phyloP scores from a whole-genome alignment of 2,888 invertebrate species.

The Eupithecia abbreviata region DNA sequence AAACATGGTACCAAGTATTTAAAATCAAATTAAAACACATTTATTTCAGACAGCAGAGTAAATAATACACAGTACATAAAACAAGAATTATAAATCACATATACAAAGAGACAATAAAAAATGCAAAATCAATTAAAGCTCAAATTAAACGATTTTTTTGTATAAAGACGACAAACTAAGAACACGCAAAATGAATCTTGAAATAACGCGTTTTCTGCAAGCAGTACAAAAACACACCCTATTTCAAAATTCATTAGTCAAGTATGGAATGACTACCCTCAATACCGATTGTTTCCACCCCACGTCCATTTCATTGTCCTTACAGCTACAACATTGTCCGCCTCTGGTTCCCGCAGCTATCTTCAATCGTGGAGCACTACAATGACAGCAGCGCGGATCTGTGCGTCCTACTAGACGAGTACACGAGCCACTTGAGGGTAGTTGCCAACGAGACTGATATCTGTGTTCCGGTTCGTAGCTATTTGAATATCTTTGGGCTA shows the following conservation, averaged over 20 bases:
- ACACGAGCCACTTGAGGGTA: conserved; percentile 50
- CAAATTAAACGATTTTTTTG: too few species aligned
- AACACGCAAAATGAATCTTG: too few species aligned
- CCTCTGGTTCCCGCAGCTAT: conserved; percentile 67
- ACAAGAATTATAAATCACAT: too few species aligned
- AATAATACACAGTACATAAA: too few species aligned
- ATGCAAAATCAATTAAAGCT: background rate
- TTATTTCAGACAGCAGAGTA: too few species aligned
- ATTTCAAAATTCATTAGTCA: background rate
- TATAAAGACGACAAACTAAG: too few species aligned
- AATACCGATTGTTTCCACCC: background rate
- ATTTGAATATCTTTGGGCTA: conserved; percentile 25
- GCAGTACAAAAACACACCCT: background rate
- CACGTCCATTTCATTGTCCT: background rate
- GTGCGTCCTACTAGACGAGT: conserved; percentile 56
- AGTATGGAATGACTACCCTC: background rate
- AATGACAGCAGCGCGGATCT: conserved; percentile 51
- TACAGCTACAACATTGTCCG: conserved; percentile 58
- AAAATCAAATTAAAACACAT: background rate
- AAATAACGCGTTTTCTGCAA: too few species aligned
- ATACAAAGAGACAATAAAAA: too few species aligned
- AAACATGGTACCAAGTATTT: background rate
- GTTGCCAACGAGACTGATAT: conserved; percentile 37
- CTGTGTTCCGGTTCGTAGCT: conserved; percentile 59
- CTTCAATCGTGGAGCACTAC: conserved; percentile 61